A percentile compares a stretch with the other conserved stretches of the same genome.
phyloP scores from a whole-genome alignment of 2,797 vertebrate genomes.

The Fundulus diaphanus region DNA sequence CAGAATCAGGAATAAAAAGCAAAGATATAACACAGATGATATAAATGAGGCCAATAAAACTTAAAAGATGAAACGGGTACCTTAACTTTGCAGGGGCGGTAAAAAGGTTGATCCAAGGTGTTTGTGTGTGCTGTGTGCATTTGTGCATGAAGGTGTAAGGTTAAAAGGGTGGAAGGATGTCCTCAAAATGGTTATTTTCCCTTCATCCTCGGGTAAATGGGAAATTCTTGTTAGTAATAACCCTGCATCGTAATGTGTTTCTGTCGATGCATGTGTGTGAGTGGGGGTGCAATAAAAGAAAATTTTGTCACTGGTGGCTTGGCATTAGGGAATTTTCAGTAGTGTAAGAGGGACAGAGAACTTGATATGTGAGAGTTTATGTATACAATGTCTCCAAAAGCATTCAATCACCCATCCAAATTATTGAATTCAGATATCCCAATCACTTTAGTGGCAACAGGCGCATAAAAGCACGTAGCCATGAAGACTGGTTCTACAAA shows the following conservation, averaged over 20 bases:
- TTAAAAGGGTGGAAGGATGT: conserved; percentile 57
- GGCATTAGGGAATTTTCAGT: conserved; percentile 57
- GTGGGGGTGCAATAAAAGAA: conserved; percentile 47
- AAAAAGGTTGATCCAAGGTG: conserved; percentile 32
- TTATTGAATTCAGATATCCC: background rate
- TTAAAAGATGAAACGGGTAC: conserved; percentile 46
- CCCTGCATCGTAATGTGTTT: conserved; percentile 32
- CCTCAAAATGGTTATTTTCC: conserved; percentile 63
- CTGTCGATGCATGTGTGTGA: conserved; percentile 23
- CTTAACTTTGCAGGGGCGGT: conserved; percentile 32
- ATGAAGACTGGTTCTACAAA: background rate
- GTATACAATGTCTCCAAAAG: background rate
- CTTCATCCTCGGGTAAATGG: conserved; percentile 65
- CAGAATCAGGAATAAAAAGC: conserved; percentile 20
- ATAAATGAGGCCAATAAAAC: conserved; percentile 53
- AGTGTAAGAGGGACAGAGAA: conserved; percentile 3
- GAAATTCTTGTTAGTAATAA: conserved; percentile 73
- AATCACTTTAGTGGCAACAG: background rate
- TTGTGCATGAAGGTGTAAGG: conserved; percentile 56
- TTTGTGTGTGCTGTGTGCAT: conserved; percentile 23
- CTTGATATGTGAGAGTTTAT: background rate
- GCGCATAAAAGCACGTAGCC: background rate
- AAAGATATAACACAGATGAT: conserved; percentile 26
- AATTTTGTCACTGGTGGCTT: conserved; percentile 70
- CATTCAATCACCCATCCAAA: background rate